Percentiles rank a stretch among this genome's conserved stretches.
Conservation (phyloP, 2,797 vertebrate species). For the Danio albolineatus region DNA sequence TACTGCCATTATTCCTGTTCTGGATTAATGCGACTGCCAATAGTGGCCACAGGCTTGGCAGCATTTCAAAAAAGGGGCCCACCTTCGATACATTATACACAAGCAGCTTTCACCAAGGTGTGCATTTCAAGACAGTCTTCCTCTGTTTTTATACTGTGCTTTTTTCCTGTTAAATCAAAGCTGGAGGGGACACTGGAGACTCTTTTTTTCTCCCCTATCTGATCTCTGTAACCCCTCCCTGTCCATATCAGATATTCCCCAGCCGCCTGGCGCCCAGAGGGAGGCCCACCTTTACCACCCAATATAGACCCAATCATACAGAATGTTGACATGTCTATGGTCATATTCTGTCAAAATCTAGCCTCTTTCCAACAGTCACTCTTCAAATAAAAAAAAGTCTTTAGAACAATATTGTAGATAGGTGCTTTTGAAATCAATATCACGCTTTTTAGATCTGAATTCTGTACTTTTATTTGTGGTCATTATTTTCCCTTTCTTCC, state of each 20-base stretch:
- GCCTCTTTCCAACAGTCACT: neutral
- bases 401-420: neutral
- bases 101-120: slow-evolving; percentile 82
- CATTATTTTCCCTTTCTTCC: neutral
- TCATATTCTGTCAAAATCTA: neutral
- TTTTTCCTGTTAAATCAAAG: slow-evolving; percentile 62
- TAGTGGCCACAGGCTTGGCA: slow-evolving; percentile 71
- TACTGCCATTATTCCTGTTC: slow-evolving; percentile 53
- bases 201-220: slow-evolving; percentile 43
- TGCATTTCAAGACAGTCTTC: slow-evolving; percentile 80
- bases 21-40: slow-evolving; percentile 70
- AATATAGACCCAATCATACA: slow-evolving; percentile 12
- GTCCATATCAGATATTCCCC: slow-evolving; percentile 51
- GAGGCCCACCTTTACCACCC: slow-evolving; percentile 48
- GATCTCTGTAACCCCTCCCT: slow-evolving; percentile 52
- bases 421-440: neutral
- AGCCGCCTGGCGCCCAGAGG: slow-evolving; percentile 49
- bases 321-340: neutral
- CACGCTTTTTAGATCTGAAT: neutral
- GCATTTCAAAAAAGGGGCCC: slow-evolving; percentile 72
- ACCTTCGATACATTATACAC: slow-evolving; percentile 78
- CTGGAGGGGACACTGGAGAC: slow-evolving; percentile 53
- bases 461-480: slow-evolving; percentile 16
- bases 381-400: neutral
- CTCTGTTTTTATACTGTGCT: slow-evolving; percentile 60